A percentile compares a stretch with the other conserved stretches of the same genome.
These are phyloP conservation scores for Aptenodytes forsteri DNA, from an alignment of 2,113 vertebrate genomes.

Conservation along the genomic window DNA sequence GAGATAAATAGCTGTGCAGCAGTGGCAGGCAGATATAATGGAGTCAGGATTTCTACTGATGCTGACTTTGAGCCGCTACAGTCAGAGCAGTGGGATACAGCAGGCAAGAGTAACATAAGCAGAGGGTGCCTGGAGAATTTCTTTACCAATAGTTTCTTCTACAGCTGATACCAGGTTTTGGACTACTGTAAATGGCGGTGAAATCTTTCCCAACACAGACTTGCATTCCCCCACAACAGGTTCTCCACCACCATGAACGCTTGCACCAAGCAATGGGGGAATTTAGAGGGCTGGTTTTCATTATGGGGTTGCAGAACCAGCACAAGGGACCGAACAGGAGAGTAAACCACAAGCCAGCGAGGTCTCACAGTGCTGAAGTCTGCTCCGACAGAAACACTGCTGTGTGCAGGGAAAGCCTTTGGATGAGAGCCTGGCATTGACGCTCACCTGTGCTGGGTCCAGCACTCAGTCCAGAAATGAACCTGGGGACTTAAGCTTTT, in stretches of 20 bases:
- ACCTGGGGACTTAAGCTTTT: background rate
- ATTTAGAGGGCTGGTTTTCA: background rate
- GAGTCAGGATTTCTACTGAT: background rate
- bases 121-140: background rate
- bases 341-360: background rate
- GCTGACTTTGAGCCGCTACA: background rate
- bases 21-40: background rate
- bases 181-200: background rate
- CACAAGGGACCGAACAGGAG: background rate
- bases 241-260: background rate
- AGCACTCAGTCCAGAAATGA: background rate
- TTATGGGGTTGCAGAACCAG: background rate
- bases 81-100: background rate
- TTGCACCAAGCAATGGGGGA: background rate
- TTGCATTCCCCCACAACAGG: background rate
- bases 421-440: background rate
- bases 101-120: background rate
- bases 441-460: background rate
- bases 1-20: background rate
- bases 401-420: background rate
- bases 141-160: background rate
- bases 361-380: background rate
- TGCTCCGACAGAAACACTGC: background rate
- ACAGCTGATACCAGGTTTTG: background rate
- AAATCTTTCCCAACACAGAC: background rate